Evolutionary conservation across 2,113 vertebrate genomes (phyloP).

Genomic region (Ramphastos sulfuratus): DNA sequence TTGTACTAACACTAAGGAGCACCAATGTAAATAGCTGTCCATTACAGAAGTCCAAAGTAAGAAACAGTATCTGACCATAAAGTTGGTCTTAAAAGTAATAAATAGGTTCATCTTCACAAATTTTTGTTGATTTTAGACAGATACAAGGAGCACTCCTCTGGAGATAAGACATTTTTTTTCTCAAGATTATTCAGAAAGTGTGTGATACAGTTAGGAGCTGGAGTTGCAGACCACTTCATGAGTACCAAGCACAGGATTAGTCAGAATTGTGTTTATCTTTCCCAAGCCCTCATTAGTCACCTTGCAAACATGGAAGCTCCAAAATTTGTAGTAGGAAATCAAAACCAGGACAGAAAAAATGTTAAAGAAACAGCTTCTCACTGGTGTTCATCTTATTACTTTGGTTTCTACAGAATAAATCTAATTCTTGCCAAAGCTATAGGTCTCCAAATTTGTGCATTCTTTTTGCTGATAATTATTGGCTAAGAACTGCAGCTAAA

Average conservation of each 20-base stretch:
- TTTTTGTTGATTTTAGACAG: background rate
- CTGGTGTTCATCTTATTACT: background rate
- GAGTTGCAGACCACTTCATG: background rate
- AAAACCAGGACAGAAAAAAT: background rate
- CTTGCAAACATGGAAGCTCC: background rate
- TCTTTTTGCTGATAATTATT: background rate
- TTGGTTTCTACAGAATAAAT: background rate
- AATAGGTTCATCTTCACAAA: background rate
- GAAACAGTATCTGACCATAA: background rate
- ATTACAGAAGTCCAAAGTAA: background rate
- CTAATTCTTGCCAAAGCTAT: background rate
- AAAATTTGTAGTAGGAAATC: background rate
- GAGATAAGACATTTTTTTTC: background rate
- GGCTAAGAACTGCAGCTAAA: background rate
- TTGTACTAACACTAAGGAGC: background rate
- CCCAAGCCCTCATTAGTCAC: background rate
- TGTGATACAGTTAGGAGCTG: background rate
- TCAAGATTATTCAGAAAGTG: background rate
- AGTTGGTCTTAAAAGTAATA: background rate
- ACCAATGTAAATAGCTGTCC: background rate
- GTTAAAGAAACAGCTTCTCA: background rate
- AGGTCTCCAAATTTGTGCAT: accelerated
- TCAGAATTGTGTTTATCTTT: background rate
- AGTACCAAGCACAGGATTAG: background rate
- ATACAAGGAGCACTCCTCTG: background rate